These are phyloP conservation scores for Eumacrocentrus americanus DNA, from an alignment of 2,888 invertebrate species.

Conservation along the genomic window DNA sequence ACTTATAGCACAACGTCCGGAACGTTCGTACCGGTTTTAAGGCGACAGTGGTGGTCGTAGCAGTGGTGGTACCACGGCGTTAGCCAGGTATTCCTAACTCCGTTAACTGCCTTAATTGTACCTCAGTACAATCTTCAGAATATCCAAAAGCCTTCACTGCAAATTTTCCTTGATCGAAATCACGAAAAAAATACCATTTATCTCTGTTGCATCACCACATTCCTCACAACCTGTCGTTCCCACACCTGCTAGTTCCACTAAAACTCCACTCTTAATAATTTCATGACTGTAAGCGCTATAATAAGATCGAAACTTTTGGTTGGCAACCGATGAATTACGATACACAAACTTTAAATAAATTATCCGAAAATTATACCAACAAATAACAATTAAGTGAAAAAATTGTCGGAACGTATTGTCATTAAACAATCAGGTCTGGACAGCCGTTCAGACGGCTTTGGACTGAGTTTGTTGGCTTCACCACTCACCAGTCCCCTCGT, in stretches of 20 bases:
- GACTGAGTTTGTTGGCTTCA: slow-evolving; percentile 61
- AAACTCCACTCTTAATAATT: no score
- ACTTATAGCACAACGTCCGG: slow-evolving; percentile 5
- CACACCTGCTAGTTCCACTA: no score
- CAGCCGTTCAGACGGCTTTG: slow-evolving; percentile 31
- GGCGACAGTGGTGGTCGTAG: slow-evolving; percentile 35
- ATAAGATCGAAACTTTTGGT: background rate
- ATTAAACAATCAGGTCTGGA: slow-evolving; percentile 11
- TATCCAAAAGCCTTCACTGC: background rate
- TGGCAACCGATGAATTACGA: background rate
- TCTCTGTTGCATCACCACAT: slow-evolving; percentile 13
- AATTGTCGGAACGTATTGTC: background rate
- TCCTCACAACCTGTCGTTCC: slow-evolving; percentile 3
- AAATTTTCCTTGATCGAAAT: background rate
- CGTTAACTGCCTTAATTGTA: slow-evolving; percentile 52
- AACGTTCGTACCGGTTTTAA: slow-evolving; percentile 54
- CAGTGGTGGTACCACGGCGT: slow-evolving; percentile 30
- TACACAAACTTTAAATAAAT: no score
- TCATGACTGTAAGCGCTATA: no score
- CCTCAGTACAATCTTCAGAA: slow-evolving; percentile 26
- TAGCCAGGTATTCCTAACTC: slow-evolving; percentile 52
- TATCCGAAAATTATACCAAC: background rate
- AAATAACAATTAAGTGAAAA: background rate
- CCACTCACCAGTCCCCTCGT: slow-evolving; percentile 45
- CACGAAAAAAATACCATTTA: background rate